These are phyloP conservation scores for Bufo gargarizans DNA, from an alignment of 2,113 vertebrate genomes.

Conservation along the genomic window DNA sequence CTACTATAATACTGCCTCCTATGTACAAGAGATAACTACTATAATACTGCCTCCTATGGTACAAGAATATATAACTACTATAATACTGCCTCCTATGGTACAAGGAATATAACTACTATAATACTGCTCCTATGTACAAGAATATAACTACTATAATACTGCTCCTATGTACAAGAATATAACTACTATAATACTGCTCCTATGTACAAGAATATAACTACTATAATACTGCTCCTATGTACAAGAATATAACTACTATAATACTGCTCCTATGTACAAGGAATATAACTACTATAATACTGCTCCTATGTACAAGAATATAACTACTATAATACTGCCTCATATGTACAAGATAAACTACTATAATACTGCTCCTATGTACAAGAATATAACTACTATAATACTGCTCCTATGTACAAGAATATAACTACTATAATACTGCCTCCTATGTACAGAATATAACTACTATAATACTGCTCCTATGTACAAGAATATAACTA, in stretches of 20 bases:
- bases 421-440: no score
- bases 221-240: conserved; percentile 1
- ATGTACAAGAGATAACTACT: background rate
- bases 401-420: no score
- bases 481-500: no score
- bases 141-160: conserved; percentile 8
- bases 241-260: conserved; percentile 10
- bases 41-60: background rate
- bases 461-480: no score
- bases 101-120: background rate
- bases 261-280: no score
- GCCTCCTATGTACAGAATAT: no score
- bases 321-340: no score
- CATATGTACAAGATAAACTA: no score
- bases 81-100: background rate
- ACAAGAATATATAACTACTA: no score
- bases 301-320: background rate
- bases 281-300: conserved; percentile 17
- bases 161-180: background rate
- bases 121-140: background rate
- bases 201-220: conserved; percentile 7
- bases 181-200: conserved; percentile 1
- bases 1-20: background rate
- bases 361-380: no score
- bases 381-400: no score